phyloP scores from a whole-genome alignment of 2,797 vertebrate species.

The Pogoniulus pusillus region DNA sequence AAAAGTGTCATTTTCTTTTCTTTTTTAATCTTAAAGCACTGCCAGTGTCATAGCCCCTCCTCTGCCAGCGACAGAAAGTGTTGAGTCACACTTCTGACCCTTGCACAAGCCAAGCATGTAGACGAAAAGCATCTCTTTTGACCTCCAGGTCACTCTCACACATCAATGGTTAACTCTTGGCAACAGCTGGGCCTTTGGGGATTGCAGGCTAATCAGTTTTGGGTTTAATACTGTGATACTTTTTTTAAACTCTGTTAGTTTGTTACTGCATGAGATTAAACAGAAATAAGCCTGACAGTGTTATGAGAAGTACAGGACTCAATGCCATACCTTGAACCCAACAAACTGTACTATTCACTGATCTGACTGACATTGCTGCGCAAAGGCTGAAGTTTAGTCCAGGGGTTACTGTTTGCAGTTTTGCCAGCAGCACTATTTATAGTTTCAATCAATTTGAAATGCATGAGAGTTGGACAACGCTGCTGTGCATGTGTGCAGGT shows the following conservation, averaged over 20 bases:
- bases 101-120: neutral
- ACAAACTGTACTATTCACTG: conserved; percentile 14
- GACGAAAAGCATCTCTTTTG: neutral
- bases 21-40: neutral
- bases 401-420: conserved; percentile 73
- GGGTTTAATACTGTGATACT: neutral
- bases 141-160: neutral
- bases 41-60: neutral
- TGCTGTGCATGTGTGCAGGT: conserved; percentile 64
- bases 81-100: neutral
- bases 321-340: conserved; percentile 44
- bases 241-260: conserved; percentile 39
- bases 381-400: conserved; percentile 47
- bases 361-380: conserved; percentile 33
- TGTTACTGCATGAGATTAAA: conserved; percentile 49
- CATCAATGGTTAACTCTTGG: conserved; percentile 27
- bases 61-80: neutral
- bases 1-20: neutral
- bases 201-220: conserved; percentile 32
- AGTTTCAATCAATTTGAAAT: conserved; percentile 61
- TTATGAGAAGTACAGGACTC: conserved; percentile 36
- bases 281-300: conserved; percentile 45
- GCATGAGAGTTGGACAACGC: conserved; percentile 47
- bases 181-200: neutral
- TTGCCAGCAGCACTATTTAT: conserved; percentile 66